A percentile compares a stretch with the other conserved stretches of the same genome.
These are phyloP conservation scores for Peromyscus melanophrys DNA, from an alignment of 2,797 vertebrate species.

Conservation along the genomic window DNA sequence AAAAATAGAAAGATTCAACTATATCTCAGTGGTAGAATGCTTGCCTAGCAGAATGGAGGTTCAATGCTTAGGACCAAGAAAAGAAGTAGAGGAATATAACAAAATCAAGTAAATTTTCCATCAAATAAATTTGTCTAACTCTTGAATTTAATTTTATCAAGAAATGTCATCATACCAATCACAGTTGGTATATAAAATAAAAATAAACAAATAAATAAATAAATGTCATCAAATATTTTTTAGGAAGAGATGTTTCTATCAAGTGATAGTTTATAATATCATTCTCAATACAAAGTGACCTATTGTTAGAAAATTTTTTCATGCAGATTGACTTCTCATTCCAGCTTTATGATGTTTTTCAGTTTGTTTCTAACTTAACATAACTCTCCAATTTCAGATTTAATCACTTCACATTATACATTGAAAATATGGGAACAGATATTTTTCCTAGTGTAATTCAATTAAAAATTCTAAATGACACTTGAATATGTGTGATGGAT, in stretches of 20 bases:
- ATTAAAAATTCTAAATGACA: not conserved
- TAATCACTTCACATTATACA: not conserved
- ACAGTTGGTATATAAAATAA: no score
- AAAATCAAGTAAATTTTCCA: not conserved
- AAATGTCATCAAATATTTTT: not conserved
- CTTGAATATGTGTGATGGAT: not conserved
- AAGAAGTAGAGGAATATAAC: not conserved
- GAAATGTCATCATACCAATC: not conserved
- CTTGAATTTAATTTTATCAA: not conserved
- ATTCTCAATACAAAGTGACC: not conserved
- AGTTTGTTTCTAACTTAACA: not conserved
- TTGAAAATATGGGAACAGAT: not conserved
- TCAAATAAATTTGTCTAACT: not conserved
- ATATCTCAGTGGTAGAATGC: no score
- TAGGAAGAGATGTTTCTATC: not conserved
- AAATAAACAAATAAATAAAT: no score
- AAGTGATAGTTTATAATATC: not conserved
- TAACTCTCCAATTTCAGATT: not conserved
- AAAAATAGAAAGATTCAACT: not conserved
- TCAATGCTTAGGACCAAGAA: not conserved
- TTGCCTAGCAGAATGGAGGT: not conserved
- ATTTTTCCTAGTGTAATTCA: not conserved
- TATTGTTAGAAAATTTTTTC: not conserved
- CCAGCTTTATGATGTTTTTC: not conserved
- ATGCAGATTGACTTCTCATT: not conserved